Evolutionary conservation across 1,140 invertebrate genomes (phyloP).

Genomic region (Drosophila melanica): DNA sequence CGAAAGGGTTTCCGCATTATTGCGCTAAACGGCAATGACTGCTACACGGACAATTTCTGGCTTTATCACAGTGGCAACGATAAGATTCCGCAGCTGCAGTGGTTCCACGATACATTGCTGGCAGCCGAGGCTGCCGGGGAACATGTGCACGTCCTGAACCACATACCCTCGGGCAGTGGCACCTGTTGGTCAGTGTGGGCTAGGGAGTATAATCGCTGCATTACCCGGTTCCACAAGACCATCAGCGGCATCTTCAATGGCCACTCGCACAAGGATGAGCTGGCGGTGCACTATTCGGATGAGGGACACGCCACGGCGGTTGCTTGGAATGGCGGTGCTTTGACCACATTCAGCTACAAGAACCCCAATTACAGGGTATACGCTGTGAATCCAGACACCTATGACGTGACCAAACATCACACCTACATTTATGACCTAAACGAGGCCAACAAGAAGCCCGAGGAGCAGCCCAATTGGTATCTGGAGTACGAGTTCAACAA

Average conservation of each 20-base stretch:
- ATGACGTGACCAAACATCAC: slow-evolving; percentile 86
- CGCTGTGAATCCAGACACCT: slow-evolving; percentile 86
- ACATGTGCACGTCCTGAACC: slow-evolving; percentile 92
- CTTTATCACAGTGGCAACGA: slow-evolving; percentile 77
- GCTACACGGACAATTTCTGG: slow-evolving; percentile 90
- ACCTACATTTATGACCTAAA: slow-evolving; percentile 92
- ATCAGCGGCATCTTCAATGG: slow-evolving; percentile 92
- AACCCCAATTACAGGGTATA: slow-evolving; percentile 94
- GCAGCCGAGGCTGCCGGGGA: slow-evolving; percentile 89
- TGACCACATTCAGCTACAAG: slow-evolving; percentile 87
- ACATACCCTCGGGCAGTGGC: slow-evolving; percentile 90
- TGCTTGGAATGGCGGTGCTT: slow-evolving; percentile 91
- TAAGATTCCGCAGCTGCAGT: slow-evolving; percentile 88
- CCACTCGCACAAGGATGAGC: slow-evolving; percentile 91
- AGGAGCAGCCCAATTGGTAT: slow-evolving; percentile 85
- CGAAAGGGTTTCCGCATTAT: slow-evolving; percentile 89
- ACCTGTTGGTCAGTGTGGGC: slow-evolving; percentile 89
- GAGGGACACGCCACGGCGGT: slow-evolving; percentile 86
- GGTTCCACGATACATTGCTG: slow-evolving; percentile 89
- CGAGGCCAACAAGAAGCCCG: slow-evolving; percentile 87
- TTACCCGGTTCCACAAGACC: slow-evolving; percentile 87
- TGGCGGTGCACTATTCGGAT: slow-evolving; percentile 88
- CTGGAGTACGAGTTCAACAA: slow-evolving; percentile 89
- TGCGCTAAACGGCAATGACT: slow-evolving; percentile 90
- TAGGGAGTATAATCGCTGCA: slow-evolving; percentile 87